phyloP scores from a whole-genome alignment of 2,113 vertebrate species.

The Bolborhynchus lineola region DNA sequence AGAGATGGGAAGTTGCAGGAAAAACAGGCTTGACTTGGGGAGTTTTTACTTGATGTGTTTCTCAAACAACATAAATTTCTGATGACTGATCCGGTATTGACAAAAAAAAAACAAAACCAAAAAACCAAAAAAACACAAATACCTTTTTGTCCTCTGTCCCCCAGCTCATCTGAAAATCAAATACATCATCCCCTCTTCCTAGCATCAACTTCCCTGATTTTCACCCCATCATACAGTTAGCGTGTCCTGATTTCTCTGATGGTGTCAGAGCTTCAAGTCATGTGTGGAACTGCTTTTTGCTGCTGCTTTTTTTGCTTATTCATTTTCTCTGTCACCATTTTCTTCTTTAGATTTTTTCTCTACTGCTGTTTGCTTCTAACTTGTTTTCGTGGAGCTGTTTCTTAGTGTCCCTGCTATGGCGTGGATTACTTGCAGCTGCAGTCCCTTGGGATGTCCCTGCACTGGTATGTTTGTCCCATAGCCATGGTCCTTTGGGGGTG shows the following conservation, averaged over 20 bases:
- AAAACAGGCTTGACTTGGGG: not conserved
- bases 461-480: not conserved
- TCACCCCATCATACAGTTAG: not conserved
- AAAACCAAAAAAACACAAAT: not conserved
- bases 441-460: not conserved
- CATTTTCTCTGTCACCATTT: not conserved
- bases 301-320: not conserved
- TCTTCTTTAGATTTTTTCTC: not conserved
- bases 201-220: not conserved
- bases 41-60: not conserved
- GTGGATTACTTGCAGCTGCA: not conserved
- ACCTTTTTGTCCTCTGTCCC: not conserved
- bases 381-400: not conserved
- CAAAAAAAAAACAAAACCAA: not conserved
- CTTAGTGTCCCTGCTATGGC: not conserved
- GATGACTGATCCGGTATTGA: not conserved
- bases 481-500: not conserved
- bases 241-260: not conserved
- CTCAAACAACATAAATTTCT: not conserved
- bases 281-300: not conserved
- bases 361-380: not conserved
- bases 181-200: not conserved
- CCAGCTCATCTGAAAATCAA: not conserved
- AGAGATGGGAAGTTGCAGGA: not conserved
- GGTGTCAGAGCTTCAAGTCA: not conserved